A percentile compares a stretch with the other conserved stretches of the same genome.
These are phyloP conservation scores for Globodera rostochiensis DNA, from an alignment of 1,140 invertebrate species.

Conservation along the genomic window DNA sequence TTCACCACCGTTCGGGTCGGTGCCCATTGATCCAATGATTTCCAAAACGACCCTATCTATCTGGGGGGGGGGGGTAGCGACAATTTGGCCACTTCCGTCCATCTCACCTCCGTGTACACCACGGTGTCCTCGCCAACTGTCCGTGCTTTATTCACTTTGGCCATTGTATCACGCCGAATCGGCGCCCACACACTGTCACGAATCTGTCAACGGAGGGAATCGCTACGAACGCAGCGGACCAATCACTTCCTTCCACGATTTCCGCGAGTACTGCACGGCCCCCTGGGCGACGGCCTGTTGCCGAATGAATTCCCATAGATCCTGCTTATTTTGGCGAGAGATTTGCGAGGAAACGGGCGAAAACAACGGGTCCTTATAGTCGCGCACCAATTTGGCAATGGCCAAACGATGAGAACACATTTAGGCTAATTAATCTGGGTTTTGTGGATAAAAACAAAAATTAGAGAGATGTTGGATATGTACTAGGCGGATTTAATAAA, in stretches of 20 bases:
- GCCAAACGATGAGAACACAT: conserved; percentile 28
- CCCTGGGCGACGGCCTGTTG: conserved; percentile 25
- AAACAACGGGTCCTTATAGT: conserved; percentile 22
- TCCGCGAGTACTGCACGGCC: conserved; percentile 18
- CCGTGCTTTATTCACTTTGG: conserved; percentile 25
- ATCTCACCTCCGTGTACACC: conserved; percentile 24
- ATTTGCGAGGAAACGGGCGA: conserved; percentile 26
- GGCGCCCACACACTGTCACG: conserved; percentile 28
- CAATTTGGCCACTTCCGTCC: not conserved
- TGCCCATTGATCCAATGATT: conserved; percentile 19
- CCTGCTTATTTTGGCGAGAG: conserved; percentile 21
- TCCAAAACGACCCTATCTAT: conserved; percentile 24
- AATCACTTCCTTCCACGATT: conserved; percentile 30
- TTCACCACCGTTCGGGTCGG: not conserved
- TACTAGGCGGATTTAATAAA: too few relatives aligned
- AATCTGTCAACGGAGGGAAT: conserved; percentile 8
- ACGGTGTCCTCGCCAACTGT: conserved; percentile 26
- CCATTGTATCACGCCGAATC: conserved; percentile 27
- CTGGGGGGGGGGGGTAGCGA: not conserved
- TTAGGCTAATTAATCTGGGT: not conserved
- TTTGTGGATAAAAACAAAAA: too few relatives aligned
- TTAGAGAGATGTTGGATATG: too few relatives aligned
- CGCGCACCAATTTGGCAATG: conserved; percentile 31
- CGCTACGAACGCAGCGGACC: not conserved
- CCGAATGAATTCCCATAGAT: conserved; percentile 27